These are phyloP conservation scores for Scaptomyza graminum DNA, from an alignment of 1,140 invertebrate species.

Conservation along the genomic window DNA sequence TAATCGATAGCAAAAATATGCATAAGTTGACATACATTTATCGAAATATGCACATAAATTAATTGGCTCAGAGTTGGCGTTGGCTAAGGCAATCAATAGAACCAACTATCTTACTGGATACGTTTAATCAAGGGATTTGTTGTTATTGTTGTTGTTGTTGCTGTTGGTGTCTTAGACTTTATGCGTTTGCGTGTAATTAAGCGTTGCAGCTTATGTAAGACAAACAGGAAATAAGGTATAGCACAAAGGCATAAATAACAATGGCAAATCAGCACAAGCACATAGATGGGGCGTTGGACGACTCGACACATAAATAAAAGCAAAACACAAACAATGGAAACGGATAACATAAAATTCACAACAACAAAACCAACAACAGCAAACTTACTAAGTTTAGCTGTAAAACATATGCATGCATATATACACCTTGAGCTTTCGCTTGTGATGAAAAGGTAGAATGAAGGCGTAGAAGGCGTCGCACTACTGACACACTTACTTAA, in stretches of 20 bases:
- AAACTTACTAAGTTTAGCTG: conserved; percentile 56
- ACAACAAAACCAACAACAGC: conserved; percentile 58
- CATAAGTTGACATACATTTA: conserved; percentile 1
- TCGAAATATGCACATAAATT: conserved; percentile 2
- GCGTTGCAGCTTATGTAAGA: conserved; percentile 78
- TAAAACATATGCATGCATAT: conserved; percentile 27
- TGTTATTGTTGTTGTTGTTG: too few relatives aligned
- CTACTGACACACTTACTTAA: conserved; percentile 69
- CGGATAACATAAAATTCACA: conserved; percentile 82
- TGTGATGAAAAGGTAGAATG: conserved; percentile 69
- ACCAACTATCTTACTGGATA: background rate
- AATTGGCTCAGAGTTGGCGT: background rate
- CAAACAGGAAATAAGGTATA: conserved; percentile 80
- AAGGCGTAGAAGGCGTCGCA: conserved; percentile 53
- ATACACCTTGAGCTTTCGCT: conserved; percentile 46
- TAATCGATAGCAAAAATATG: conserved; percentile 15
- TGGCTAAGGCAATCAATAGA: background rate
- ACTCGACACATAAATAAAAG: conserved; percentile 70
- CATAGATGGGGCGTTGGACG: conserved; percentile 21
- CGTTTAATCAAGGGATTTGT: background rate
- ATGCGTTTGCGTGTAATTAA: conserved; percentile 72
- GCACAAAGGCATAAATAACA: conserved; percentile 80
- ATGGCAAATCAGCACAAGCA: conserved; percentile 53
- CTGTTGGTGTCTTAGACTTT: background rate
- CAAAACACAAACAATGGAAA: conserved; percentile 71